Percentiles rank a stretch among this genome's conserved stretches.
Evolutionary conservation across 2,797 vertebrate species (phyloP).

Genomic region (Luscinia megarhynchos): DNA sequence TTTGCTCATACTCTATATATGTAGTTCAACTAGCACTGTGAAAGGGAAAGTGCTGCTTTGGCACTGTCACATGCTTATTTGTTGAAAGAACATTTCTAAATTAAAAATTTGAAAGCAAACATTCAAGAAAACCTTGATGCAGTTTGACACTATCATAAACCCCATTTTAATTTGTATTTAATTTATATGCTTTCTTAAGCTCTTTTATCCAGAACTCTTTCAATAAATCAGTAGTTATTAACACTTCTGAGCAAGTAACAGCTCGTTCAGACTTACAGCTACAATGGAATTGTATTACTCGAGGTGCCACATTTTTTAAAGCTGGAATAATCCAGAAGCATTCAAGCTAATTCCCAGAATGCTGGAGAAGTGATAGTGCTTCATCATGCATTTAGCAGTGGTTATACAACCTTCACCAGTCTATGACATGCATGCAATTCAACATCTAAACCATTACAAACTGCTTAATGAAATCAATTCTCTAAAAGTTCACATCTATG

Average conservation of each 20-base stretch:
- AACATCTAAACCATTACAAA: background rate
- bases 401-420: background rate
- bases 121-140: background rate
- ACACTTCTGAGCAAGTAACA: background rate
- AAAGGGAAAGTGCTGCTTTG: background rate
- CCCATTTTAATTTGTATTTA: background rate
- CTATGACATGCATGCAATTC: background rate
- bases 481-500: background rate
- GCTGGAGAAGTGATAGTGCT: background rate
- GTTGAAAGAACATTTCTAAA: constrained; percentile 35
- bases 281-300: background rate
- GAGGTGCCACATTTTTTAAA: background rate
- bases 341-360: background rate
- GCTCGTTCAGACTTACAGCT: background rate
- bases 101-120: constrained; percentile 36
- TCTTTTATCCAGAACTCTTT: background rate
- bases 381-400: background rate
- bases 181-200: background rate
- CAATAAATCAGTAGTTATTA: background rate
- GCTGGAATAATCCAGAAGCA: background rate
- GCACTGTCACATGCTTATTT: constrained; percentile 2
- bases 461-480: background rate
- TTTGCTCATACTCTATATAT: background rate
- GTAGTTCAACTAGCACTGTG: background rate
- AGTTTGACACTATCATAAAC: background rate